Evolutionary conservation across 2,113 vertebrate species (phyloP), one percentile per base, ranked within the genome.

Genomic region (Elgaria multicarinata): DNA sequence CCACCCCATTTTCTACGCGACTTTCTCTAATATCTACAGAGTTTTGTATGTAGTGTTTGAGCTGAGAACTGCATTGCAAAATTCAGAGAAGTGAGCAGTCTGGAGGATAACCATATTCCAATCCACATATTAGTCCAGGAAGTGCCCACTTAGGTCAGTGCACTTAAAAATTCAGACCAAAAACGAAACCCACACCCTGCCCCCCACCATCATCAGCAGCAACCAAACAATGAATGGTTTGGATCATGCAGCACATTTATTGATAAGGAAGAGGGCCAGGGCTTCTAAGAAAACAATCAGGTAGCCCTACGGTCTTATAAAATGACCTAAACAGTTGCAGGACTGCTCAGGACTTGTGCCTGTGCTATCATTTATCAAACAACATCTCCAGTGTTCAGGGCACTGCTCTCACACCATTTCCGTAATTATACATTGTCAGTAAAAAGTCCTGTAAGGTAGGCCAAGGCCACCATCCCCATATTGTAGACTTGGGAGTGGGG

Each of bases 121-220:
- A 20, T 18, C 58, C 58, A 62, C 58, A 62, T 22, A 62, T 62
- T 62, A 62, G 58, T 62, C 58, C 58, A 62, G 18, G 18, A 62
- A 62, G 20, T 62, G 58, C 58, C 58, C 3, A 62, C 20, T 62
- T 62, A 20, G 18, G 58, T 20, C 20, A 12, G 16, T 20, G 58
- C 58, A 62, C 58, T 62, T 20, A 86, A 83, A 90, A 93, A 92
- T 91, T 91, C 80, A 33, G 0, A 89, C 71, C 93, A 93, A 94
- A 80, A 26, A 90, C 87, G 72, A 91, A 86, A 79, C 88, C 83
- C 88, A 74, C 89, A 28, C 2, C 7, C 85, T 85, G 6, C 0
- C 87, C 90, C 90, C 87, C 88, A 39, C 39, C 3, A 0, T 87
- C 91, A 83, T 89, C 88, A 50, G 46, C 46, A 91, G 90, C 46